Evolutionary conservation across 2,113 vertebrate species (phyloP).

Genomic region (Heteronetta atricapilla): DNA sequence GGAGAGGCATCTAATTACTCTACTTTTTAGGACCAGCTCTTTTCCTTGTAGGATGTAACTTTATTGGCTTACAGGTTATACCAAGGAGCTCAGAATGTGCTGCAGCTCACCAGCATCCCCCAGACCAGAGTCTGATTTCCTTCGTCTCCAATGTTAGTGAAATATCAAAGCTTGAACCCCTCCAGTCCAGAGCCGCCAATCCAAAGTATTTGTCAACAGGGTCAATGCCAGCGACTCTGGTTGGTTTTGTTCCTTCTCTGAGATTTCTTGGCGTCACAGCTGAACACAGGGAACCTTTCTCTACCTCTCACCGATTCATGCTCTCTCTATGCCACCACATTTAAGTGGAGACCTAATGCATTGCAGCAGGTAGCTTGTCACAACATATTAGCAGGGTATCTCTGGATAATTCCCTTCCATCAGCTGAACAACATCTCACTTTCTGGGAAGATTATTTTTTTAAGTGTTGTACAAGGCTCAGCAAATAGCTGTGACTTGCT

Average conservation of each 20-base stretch:
- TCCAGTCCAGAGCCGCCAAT: neutral
- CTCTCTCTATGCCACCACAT: neutral
- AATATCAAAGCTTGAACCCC: neutral
- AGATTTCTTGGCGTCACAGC: neutral
- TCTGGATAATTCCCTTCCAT: conserved; percentile 17
- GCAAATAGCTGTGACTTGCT: neutral
- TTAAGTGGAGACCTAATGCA: neutral
- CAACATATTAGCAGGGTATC: neutral
- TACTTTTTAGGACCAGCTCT: neutral
- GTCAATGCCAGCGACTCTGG: neutral
- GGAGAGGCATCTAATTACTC: neutral
- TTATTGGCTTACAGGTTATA: neutral
- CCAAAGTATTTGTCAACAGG: neutral
- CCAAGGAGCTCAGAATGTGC: neutral
- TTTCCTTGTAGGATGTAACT: neutral
- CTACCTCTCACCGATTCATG: neutral
- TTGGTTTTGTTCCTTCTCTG: neutral
- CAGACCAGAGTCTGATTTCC: neutral
- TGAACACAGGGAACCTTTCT: neutral
- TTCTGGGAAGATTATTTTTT: neutral
- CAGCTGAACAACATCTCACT: neutral
- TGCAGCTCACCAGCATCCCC: neutral
- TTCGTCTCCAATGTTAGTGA: neutral
- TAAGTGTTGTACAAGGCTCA: neutral
- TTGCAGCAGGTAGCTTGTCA: conserved; percentile 17